Evolutionary conservation across 2,888 invertebrate species (phyloP).

Genomic region (Athetis lepigone): DNA sequence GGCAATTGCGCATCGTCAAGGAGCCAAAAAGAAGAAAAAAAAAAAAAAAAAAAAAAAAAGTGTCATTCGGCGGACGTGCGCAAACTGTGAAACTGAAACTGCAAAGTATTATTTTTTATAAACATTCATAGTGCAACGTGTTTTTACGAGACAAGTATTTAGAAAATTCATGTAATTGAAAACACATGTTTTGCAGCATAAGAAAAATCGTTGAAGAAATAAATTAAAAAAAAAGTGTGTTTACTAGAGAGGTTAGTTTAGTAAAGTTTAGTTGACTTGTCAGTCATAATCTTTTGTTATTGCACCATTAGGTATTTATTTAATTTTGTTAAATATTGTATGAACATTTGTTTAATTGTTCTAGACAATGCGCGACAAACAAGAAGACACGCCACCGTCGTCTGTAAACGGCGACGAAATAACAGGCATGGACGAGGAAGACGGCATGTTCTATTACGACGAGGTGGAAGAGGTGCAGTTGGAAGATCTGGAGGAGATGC

Average conservation of each 20-base stretch:
- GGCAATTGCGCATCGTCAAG: too few species aligned
- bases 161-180: neutral
- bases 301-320: conserved; percentile 24
- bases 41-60: too few species aligned
- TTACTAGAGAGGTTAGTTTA: conserved; percentile 48
- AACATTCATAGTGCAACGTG: conserved; percentile 18
- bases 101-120: too few species aligned
- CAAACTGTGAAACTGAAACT: too few species aligned
- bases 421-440: conserved; percentile 85
- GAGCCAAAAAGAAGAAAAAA: too few species aligned
- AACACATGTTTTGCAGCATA: too few species aligned
- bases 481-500: conserved; percentile 76
- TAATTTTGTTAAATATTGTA: conserved; percentile 1
- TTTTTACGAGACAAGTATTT: neutral
- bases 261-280: too few species aligned
- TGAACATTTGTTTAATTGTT: conserved; percentile 17
- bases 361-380: conserved; percentile 73
- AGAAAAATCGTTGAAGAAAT: too few species aligned
- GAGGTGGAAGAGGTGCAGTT: conserved; percentile 80
- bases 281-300: neutral
- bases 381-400: conserved; percentile 88
- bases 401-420: conserved; percentile 89
- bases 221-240: too few species aligned
- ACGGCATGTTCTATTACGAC: conserved; percentile 76
- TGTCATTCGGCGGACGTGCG: too few species aligned